Base-by-base conservation (phyloP, 2,888 invertebrate genomes). In the Exephanes ischioxanthus region DNA sequence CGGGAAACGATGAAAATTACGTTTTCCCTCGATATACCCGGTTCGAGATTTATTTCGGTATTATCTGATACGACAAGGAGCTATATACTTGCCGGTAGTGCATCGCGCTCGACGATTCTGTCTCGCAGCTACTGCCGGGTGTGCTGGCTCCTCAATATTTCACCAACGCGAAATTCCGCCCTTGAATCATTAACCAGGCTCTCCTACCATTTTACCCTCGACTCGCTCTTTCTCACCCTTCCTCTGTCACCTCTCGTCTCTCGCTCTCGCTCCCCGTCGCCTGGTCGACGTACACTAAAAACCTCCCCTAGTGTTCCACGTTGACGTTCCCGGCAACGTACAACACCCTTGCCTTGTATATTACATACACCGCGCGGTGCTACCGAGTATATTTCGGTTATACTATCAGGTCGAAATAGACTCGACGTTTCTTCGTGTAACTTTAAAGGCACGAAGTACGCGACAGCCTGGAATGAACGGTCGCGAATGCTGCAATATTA, bases 131-230 rank as follows among this genome's bases (percentile, higher is more conserved):
- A 30, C 63, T 58, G 45, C 68, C 37, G 76, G 75, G 79, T 79
- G 70, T 80, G 68, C 85, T 77, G 61, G 87, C 88, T 88, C 88
- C 89, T 92, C 89, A 92, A 93, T 92, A 91, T 92, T 93, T 93
- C 90, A 93, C 87, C 85, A 86, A 78, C 85, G 89, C 90, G 89
- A 91, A 93, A 93, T 93, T 93, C 92, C 91, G 92, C 91, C 90
- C 89, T 89, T 93, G 91, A 93, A 93, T 91, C 91, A 93, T 93
- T 93, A 91, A 93, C 89, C 86, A 88, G 91, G 90, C 91, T 91
- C 90, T 90, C 90, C 88, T 85, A 30, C 80, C 63, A 48, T 45
- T 83, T 87, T 88, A 86, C 85, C 88, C 84, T 81, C 85, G 80
- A 33, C 79, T 75, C 63, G 71, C 71, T 82, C 78, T 82, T 76